phyloP scores from a whole-genome alignment of 2,888 invertebrate species.

The Halictus quadricinctus region DNA sequence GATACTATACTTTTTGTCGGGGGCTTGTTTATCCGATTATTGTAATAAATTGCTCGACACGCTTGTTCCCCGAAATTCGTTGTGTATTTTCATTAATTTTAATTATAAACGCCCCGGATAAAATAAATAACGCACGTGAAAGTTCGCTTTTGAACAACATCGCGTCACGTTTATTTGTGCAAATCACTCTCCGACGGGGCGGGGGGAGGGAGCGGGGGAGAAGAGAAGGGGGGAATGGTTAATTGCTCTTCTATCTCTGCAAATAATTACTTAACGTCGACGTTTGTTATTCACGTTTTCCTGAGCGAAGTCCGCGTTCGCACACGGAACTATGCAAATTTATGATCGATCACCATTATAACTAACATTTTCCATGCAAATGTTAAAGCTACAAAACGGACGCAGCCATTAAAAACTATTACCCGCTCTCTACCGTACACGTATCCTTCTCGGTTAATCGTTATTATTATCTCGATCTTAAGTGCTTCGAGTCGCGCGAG shows the following conservation, averaged over 20 bases:
- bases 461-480: slow-evolving; percentile 27
- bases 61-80: background rate
- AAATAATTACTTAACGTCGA: slow-evolving; percentile 13
- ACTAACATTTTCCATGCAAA: slow-evolving; percentile 22
- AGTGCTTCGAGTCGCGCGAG: background rate
- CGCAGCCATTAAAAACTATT: slow-evolving; percentile 22
- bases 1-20: background rate
- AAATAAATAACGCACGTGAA: background rate
- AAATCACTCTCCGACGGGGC: background rate
- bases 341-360: slow-evolving; percentile 26
- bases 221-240: background rate
- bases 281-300: slow-evolving; percentile 4
- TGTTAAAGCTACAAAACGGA: slow-evolving; percentile 28
- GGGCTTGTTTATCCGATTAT: slow-evolving; percentile 1
- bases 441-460: slow-evolving; percentile 12
- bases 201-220: too few relatives aligned
- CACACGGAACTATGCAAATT: slow-evolving; percentile 28
- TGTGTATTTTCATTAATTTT: slow-evolving; percentile 20
- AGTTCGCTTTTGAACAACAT: background rate
- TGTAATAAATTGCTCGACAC: slow-evolving; percentile 5
- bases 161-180: background rate
- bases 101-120: slow-evolving; percentile 10
- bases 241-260: slow-evolving; percentile 1
- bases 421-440: slow-evolving; percentile 4
- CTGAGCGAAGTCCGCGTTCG: background rate